These are phyloP conservation scores for Guaruba guarouba DNA, from an alignment of 2,113 vertebrate species.

Conservation along the genomic window DNA sequence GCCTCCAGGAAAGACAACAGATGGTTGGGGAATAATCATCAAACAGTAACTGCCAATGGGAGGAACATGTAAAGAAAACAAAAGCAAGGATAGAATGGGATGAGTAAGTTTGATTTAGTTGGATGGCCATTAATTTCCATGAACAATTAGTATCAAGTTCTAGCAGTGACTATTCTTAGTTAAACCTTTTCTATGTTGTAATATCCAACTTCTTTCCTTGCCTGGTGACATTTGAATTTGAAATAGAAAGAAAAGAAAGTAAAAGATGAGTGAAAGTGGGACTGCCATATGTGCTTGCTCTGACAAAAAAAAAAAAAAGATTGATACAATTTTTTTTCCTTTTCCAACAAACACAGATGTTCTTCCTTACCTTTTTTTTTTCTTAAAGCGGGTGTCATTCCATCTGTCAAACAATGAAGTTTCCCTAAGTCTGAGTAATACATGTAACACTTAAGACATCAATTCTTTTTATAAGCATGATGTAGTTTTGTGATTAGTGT, in stretches of 20 bases:
- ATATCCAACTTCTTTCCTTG: background rate
- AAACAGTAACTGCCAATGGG: constrained; percentile 29
- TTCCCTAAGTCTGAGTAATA: background rate
- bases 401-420: constrained; percentile 30
- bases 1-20: constrained; percentile 31
- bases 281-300: constrained; percentile 39
- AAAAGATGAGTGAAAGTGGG: constrained; percentile 1
- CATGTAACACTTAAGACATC: background rate
- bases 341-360: constrained; percentile 31
- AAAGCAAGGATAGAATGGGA: background rate
- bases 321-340: background rate
- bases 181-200: background rate
- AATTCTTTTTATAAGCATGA: background rate
- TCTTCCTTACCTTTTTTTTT: background rate
- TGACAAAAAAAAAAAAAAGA: constrained; percentile 22
- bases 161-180: background rate
- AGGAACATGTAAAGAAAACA: background rate
- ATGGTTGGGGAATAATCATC: constrained; percentile 26
- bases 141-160: background rate
- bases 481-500: background rate
- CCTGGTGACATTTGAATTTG: constrained; percentile 20
- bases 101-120: constrained; percentile 6
- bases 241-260: constrained; percentile 28
- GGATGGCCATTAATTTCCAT: background rate
- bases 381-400: constrained; percentile 15